These are phyloP conservation scores for Dicaeum eximium DNA, from an alignment of 2,113 vertebrate species.

Conservation along the genomic window DNA sequence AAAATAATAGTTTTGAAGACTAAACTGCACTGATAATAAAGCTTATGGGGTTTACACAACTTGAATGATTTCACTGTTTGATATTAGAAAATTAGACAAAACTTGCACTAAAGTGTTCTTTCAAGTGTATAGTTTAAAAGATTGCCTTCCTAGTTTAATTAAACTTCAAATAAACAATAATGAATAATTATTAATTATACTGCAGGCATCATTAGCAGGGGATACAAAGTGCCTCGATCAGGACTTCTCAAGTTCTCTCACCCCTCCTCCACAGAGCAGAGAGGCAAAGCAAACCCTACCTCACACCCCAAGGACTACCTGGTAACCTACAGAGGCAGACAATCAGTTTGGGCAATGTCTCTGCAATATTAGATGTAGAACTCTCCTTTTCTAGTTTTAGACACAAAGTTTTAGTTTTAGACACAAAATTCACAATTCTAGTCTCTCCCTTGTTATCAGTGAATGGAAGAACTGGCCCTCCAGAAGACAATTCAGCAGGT, in stretches of 20 bases:
- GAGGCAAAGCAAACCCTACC: neutral
- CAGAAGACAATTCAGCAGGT: neutral
- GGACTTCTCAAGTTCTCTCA: neutral
- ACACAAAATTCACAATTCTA: neutral
- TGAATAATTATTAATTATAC: neutral
- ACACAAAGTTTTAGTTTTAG: neutral
- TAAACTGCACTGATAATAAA: slow-evolving; percentile 67
- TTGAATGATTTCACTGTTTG: slow-evolving; percentile 56
- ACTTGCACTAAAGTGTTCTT: slow-evolving; percentile 21
- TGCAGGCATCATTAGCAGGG: neutral
- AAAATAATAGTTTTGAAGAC: slow-evolving; percentile 59
- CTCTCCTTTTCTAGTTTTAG: neutral
- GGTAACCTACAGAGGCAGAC: neutral
- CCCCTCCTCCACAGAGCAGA: neutral
- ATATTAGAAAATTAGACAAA: slow-evolving; percentile 50
- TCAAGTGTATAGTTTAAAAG: neutral
- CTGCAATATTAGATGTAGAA: neutral
- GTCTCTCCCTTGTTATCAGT: neutral
- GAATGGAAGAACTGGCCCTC: neutral
- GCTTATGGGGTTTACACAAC: slow-evolving; percentile 57
- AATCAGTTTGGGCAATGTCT: neutral
- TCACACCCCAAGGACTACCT: neutral
- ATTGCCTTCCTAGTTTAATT: neutral
- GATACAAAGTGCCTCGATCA: neutral
- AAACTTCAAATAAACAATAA: neutral